These are phyloP conservation scores for Aleadryas rufinucha DNA, from an alignment of 2,113 vertebrate genomes.

Conservation along the genomic window DNA sequence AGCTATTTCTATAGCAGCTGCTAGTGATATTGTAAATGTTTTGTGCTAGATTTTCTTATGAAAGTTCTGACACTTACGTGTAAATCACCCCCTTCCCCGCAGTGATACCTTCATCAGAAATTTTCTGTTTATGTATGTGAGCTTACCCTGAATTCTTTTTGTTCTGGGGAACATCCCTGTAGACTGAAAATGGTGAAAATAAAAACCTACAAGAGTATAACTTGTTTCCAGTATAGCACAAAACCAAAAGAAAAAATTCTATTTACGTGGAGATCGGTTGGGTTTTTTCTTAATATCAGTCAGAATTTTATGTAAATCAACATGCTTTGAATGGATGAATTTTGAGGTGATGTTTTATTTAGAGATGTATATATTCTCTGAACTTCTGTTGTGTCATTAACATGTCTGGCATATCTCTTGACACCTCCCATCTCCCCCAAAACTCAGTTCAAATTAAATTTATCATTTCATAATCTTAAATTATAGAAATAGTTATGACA, in stretches of 20 bases:
- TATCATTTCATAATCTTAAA: neutral
- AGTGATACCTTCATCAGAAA: neutral
- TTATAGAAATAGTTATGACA: neutral
- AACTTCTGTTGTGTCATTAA: neutral
- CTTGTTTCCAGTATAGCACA: neutral
- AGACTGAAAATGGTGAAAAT: neutral
- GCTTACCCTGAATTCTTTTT: neutral
- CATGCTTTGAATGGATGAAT: neutral
- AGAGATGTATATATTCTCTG: neutral
- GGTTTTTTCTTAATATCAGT: neutral
- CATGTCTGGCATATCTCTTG: neutral
- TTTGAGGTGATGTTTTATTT: neutral
- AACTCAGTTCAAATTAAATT: neutral
- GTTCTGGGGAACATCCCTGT: neutral
- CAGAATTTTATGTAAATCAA: neutral
- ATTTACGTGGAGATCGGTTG: neutral
- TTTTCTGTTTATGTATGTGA: neutral
- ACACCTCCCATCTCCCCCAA: neutral
- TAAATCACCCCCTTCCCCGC: accelerated
- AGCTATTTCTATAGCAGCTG: neutral
- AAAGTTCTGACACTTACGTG: neutral
- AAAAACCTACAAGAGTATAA: neutral
- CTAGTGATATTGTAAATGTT: neutral
- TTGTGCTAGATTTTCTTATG: neutral
- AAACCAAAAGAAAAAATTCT: neutral